Base-by-base conservation (phyloP, 2,113 vertebrate genomes). In the Psilopsiagon aurifrons region DNA sequence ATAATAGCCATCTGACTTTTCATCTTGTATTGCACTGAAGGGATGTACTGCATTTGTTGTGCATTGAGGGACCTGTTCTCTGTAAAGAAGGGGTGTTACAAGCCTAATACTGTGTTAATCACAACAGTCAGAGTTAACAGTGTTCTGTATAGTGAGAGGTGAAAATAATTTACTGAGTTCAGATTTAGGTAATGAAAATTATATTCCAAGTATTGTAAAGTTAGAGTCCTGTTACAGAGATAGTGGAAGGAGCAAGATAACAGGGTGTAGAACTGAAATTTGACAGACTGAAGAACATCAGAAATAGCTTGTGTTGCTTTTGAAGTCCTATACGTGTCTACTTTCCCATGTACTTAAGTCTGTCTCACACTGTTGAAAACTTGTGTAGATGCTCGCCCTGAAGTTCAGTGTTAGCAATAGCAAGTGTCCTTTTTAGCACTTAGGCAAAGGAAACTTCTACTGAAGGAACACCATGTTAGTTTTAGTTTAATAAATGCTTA, bases 381-480 rank as follows among this genome's bases (percentile, higher is more conserved):
- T 16, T 18, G 4, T 55, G 44, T 78, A 17, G 17, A 4, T 81
- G 27, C 27, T 90, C 35, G 68, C 28, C 10, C 18, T 24, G 4
- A 62, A 47, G n/a, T 66, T 69, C 10, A 11, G 1, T 35, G 54
- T 33, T 52, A 76, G 44, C 60, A 63, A 23, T 4, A 59, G 54
- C n/a, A 43, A 33, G 31, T 74, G 11, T 68, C 11, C 11, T 68
- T 84, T 75, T 71, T 54, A 57, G 31, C 47, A 6, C 8, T 67
- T 59, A 10, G 1, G 29, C 31, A 64, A 47, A 24, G 25, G 4
- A 10, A 13, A 39, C 17, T 55, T 67, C 17, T 86, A 0, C 10
- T 71, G 10, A 11, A 20, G 54, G 57, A 68, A 28, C 5, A 25
- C 3, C 0, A 0, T 25, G 7, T 2, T 79, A 22, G 25, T 73